Evolutionary conservation across 2,113 vertebrate genomes (phyloP).

Genomic region (Sigmodon hispidus): DNA sequence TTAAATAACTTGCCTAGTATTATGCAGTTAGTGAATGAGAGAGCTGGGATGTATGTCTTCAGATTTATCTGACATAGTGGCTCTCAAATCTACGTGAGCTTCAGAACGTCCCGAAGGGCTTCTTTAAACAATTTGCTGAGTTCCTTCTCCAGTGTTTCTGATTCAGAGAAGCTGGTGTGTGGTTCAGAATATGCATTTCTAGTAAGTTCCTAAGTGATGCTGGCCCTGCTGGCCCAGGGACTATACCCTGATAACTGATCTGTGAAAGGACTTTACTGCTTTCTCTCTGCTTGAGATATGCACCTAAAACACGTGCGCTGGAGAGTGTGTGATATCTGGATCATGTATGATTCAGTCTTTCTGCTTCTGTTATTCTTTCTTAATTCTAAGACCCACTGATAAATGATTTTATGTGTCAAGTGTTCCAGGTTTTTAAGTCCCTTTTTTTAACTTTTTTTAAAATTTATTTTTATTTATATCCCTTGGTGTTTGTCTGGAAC

Average conservation of each 20-base stretch:
- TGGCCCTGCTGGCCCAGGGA: background rate
- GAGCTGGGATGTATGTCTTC: background rate
- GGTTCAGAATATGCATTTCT: background rate
- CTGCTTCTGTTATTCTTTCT: background rate
- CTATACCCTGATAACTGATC: slow-evolving; percentile 31
- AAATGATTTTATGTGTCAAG: background rate
- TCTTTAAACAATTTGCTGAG: background rate
- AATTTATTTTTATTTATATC: too few species aligned
- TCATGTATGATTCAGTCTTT: background rate
- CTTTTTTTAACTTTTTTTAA: background rate
- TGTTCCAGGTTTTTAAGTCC: background rate
- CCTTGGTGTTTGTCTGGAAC: too few species aligned
- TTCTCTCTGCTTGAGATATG: background rate
- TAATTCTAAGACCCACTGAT: background rate
- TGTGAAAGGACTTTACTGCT: background rate
- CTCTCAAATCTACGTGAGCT: slow-evolving; percentile 24
- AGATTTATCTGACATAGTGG: background rate
- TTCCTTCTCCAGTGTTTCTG: background rate
- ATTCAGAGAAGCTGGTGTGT: background rate
- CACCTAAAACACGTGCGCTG: background rate
- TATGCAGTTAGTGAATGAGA: slow-evolving; percentile 12
- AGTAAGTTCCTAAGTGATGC: background rate
- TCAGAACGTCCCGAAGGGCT: background rate
- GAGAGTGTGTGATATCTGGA: background rate
- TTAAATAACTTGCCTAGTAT: background rate